Evolutionary conservation across 2,113 vertebrate species (phyloP).

Genomic region (Rousettus leschenaultii): DNA sequence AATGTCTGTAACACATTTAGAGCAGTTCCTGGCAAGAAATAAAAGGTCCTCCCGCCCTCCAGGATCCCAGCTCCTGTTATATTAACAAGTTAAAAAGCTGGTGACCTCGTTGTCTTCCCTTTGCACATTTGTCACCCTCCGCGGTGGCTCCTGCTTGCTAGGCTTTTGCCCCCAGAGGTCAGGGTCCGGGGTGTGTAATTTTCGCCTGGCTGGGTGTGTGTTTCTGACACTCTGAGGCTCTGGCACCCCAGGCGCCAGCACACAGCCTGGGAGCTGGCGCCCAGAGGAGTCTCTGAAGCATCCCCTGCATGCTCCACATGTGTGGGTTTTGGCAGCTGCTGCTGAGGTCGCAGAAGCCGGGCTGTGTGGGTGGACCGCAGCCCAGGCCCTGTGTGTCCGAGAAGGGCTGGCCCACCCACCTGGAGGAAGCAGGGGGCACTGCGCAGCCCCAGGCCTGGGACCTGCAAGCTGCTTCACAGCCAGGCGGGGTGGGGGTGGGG

Average conservation of each 20-base stretch:
- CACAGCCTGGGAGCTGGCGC: background rate
- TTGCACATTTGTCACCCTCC: background rate
- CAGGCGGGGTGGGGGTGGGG: background rate
- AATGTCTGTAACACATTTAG: background rate
- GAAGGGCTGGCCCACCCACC: conserved; percentile 44
- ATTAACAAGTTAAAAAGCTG: background rate
- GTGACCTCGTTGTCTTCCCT: background rate
- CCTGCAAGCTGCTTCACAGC: background rate
- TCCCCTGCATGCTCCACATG: accelerated
- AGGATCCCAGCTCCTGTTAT: background rate
- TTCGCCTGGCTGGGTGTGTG: background rate
- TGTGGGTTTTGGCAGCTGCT: conserved; percentile 29
- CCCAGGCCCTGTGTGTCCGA: background rate
- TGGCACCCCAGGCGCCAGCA: background rate
- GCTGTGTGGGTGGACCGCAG: background rate
- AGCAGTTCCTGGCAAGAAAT: background rate
- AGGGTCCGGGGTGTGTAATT: background rate
- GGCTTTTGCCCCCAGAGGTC: background rate
- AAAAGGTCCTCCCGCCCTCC: background rate
- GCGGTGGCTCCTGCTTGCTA: background rate
- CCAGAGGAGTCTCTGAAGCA: background rate
- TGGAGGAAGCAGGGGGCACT: background rate
- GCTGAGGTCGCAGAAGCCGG: background rate
- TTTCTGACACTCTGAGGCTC: background rate
- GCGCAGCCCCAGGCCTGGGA: background rate